Evolutionary conservation across 2,797 vertebrate genomes (phyloP).

Genomic region (Orientallactaga sibirica): DNA sequence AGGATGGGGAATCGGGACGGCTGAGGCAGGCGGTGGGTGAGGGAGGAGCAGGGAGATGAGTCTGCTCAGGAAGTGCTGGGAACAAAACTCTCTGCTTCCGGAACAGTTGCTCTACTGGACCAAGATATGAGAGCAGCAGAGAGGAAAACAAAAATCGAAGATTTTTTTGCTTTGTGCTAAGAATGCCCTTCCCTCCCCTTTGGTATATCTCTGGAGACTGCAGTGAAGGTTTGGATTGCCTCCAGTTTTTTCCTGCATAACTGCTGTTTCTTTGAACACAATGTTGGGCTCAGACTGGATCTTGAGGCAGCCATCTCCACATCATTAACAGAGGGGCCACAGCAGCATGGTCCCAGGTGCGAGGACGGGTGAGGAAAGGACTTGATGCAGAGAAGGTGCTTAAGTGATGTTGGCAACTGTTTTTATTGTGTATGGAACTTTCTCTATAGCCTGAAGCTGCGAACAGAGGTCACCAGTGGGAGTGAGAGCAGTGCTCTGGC

Average conservation of each 20-base stretch:
- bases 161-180: conserved; percentile 51
- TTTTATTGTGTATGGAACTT: background rate
- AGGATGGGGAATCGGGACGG: background rate
- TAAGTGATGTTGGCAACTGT: background rate
- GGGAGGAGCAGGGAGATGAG: background rate
- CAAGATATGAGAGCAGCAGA: conserved; percentile 51
- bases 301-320: background rate
- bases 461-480: conserved; percentile 21
- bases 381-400: background rate
- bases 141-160: background rate
- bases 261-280: conserved; percentile 55
- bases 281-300: background rate
- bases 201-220: conserved; percentile 68
- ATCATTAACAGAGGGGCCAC: background rate
- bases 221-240: conserved; percentile 60
- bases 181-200: conserved; percentile 42
- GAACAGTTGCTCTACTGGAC: background rate
- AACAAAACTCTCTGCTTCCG: background rate
- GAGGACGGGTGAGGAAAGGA: background rate
- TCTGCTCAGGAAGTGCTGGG: background rate
- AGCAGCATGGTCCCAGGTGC: background rate
- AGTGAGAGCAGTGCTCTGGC: background rate
- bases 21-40: background rate
- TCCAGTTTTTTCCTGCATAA: conserved; percentile 67
- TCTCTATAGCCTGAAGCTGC: conserved; percentile 25